These are phyloP conservation scores for Acronicta aceris DNA, from an alignment of 2,888 invertebrate species.

Conservation along the genomic window DNA sequence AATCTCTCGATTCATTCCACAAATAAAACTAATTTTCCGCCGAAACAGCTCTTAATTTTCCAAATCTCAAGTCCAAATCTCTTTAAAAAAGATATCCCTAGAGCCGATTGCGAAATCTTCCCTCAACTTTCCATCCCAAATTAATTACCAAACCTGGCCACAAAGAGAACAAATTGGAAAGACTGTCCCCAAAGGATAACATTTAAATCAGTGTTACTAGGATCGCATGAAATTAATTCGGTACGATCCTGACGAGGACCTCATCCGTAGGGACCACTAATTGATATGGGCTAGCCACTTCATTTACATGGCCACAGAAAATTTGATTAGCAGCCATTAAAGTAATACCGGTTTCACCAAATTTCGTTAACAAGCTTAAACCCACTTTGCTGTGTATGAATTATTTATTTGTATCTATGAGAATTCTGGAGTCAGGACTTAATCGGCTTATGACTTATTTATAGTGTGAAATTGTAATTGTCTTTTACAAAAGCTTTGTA, in stretches of 20 bases:
- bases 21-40: too few relatives aligned
- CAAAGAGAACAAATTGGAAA: slow-evolving; percentile 37
- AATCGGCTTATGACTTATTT: slow-evolving; percentile 1
- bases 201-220: slow-evolving; percentile 40
- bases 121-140: slow-evolving; percentile 12
- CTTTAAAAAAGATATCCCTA: background rate
- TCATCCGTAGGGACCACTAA: slow-evolving; percentile 27
- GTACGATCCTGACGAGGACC: slow-evolving; percentile 6
- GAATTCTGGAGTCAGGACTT: slow-evolving; percentile 3
- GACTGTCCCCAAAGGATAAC: slow-evolving; percentile 40
- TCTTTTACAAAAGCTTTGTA: background rate
- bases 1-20: too few relatives aligned
- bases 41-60: background rate
- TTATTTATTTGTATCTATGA: slow-evolving; percentile 27
- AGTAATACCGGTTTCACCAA: slow-evolving; percentile 24
- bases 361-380: slow-evolving; percentile 19
- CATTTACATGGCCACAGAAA: slow-evolving; percentile 43
- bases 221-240: slow-evolving; percentile 47
- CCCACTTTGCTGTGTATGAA: slow-evolving; percentile 22
- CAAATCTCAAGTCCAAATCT: background rate
- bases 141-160: slow-evolving; percentile 33
- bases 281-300: slow-evolving; percentile 43
- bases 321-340: slow-evolving; percentile 41
- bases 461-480: slow-evolving; percentile 6
- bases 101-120: slow-evolving; percentile 16